Conservation (phyloP, 1,140 invertebrate species). For the Drosophila orosa region DNA sequence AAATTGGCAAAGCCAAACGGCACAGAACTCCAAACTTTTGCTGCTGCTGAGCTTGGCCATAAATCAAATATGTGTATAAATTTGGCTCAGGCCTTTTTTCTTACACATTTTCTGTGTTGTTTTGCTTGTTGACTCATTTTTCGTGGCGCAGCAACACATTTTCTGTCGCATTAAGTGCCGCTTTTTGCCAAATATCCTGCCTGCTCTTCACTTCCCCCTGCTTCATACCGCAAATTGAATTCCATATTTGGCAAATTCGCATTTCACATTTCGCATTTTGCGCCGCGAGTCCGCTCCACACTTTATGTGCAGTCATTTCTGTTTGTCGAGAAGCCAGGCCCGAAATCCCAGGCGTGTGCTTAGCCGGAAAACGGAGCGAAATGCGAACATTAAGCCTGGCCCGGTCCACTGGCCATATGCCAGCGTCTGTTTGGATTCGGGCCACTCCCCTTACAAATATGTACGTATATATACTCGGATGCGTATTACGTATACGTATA, state of each 20-base stretch:
- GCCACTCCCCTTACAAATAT: conserved; percentile 28
- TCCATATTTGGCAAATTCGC: conserved; percentile 28
- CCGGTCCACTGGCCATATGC: conserved; percentile 34
- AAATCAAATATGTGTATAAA: conserved; percentile 58
- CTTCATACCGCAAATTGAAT: conserved; percentile 29
- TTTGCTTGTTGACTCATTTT: conserved; percentile 56
- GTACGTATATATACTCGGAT: neutral
- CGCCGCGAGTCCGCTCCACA: conserved; percentile 44
- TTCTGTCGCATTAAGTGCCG: conserved; percentile 64
- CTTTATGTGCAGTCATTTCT: conserved; percentile 65
- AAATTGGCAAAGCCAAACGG: conserved; percentile 47
- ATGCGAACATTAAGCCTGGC: conserved; percentile 43
- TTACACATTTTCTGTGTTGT: neutral
- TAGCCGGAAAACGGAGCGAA: conserved; percentile 34
- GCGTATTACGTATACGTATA: conserved; percentile 24
- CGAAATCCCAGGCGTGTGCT: conserved; percentile 67
- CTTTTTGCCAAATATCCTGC: conserved; percentile 42
- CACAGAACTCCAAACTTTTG: conserved; percentile 51
- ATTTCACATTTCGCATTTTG: conserved; percentile 30
- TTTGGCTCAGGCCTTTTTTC: conserved; percentile 34
- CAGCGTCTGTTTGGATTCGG: conserved; percentile 38
- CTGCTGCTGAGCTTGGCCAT: conserved; percentile 35
- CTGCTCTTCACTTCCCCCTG: neutral
- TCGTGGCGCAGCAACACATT: conserved; percentile 57
- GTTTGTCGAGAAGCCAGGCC: conserved; percentile 37